A percentile compares a stretch with the other conserved stretches of the same genome.
These are phyloP conservation scores for Crotalus viridis DNA, from an alignment of 2,113 vertebrate genomes.

Conservation along the genomic window DNA sequence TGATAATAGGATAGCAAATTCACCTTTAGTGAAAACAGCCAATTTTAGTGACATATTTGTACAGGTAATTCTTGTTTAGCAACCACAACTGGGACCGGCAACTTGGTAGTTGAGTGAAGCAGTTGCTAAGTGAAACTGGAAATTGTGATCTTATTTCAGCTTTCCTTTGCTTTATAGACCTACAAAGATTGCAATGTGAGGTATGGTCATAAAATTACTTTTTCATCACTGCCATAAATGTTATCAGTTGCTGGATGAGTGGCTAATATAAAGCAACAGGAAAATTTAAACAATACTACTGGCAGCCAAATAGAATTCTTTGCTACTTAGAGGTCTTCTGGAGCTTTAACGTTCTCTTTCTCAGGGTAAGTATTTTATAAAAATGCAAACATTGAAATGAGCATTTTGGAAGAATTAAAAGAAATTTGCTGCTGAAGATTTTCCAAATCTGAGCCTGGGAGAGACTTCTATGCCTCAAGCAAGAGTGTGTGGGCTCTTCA, in stretches of 20 bases:
- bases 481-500: neutral
- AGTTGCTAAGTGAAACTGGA: neutral
- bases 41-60: neutral
- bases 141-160: neutral
- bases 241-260: neutral
- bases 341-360: neutral
- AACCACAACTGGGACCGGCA: neutral
- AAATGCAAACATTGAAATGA: neutral
- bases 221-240: neutral
- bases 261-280: too few relatives aligned
- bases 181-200: neutral
- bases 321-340: neutral
- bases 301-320: neutral
- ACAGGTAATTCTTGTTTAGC: neutral
- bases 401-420: neutral
- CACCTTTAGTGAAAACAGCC: neutral
- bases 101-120: neutral
- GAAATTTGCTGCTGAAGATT: neutral
- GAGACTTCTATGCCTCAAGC: neutral
- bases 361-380: neutral
- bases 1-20: neutral
- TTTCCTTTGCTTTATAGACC: neutral
- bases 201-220: neutral
- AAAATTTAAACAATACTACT: neutral
- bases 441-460: neutral